A percentile compares a stretch with the other conserved stretches of the same genome.
Conservation (phyloP, 2,797 vertebrate species). For the Eupleurogrammus muticus region DNA sequence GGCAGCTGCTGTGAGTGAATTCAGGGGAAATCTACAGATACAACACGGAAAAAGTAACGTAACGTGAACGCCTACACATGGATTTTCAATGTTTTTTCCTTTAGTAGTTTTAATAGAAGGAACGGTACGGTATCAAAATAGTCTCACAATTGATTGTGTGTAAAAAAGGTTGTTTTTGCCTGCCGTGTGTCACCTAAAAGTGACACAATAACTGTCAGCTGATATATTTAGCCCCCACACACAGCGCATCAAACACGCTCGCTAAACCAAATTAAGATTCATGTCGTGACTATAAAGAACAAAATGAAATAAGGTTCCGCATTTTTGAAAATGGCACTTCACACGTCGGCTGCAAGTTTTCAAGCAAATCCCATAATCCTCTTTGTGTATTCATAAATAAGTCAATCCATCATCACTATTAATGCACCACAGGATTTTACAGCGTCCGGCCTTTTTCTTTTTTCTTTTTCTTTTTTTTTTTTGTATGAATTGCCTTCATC, state of each 20-base stretch:
- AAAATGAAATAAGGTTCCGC: not conserved
- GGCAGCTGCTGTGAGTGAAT: too few relatives aligned
- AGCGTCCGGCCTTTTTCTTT: not conserved
- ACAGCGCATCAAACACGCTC: not conserved
- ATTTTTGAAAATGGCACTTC: not conserved
- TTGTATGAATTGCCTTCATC: conserved; percentile 21
- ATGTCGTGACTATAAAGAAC: not conserved
- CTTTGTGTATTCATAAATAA: conserved; percentile 10
- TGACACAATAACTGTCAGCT: not conserved
- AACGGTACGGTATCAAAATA: too few relatives aligned
- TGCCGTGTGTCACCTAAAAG: too few relatives aligned
- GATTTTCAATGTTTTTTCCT: too few relatives aligned
- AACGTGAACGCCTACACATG: too few relatives aligned
- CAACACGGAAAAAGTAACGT: too few relatives aligned
- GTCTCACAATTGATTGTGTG: too few relatives aligned
- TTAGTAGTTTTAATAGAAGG: too few relatives aligned
- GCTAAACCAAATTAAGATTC: not conserved
- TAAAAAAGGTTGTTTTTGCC: too few relatives aligned
- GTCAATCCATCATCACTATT: conserved; percentile 5
- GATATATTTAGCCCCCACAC: not conserved
- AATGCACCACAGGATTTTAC: not conserved
- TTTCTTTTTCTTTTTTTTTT: not conserved
- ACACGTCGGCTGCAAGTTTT: not conserved
- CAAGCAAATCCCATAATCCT: conserved; percentile 28
- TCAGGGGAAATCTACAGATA: too few relatives aligned